Evolutionary conservation across 2,888 invertebrate species (phyloP).

Genomic region (Sphecodes monilicornis): DNA sequence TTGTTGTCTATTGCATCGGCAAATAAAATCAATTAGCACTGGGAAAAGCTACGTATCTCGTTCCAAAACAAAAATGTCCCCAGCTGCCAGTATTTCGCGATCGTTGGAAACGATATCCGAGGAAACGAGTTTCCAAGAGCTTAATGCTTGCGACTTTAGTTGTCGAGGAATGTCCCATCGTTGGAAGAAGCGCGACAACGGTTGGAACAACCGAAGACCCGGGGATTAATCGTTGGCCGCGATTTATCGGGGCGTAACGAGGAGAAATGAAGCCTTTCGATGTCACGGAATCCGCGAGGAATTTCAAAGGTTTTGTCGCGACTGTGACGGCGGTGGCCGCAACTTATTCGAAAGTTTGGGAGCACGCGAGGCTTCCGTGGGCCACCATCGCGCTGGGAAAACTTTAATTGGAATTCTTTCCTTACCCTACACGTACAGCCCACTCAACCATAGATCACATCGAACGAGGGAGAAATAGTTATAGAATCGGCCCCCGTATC

Average conservation of each 20-base stretch:
- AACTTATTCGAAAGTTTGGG: slow-evolving; percentile 54
- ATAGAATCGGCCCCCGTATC: slow-evolving; percentile 15
- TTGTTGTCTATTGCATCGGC: too few species aligned
- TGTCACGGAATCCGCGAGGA: slow-evolving; percentile 27
- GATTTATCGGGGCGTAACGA: slow-evolving; percentile 44
- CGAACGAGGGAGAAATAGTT: slow-evolving; percentile 27
- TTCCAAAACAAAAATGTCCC: neutral
- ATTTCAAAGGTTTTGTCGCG: slow-evolving; percentile 50
- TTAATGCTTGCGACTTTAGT: neutral
- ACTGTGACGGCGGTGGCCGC: neutral
- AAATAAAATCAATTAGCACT: neutral
- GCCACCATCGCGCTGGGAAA: slow-evolving; percentile 28
- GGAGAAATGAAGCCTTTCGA: slow-evolving; percentile 46
- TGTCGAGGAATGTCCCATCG: neutral
- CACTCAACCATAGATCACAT: slow-evolving; percentile 32
- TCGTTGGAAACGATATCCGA: neutral
- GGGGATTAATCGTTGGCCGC: slow-evolving; percentile 49
- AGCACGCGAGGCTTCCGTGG: slow-evolving; percentile 31
- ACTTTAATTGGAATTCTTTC: slow-evolving; percentile 71
- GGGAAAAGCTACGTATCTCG: neutral
- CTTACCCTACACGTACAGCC: slow-evolving; percentile 8
- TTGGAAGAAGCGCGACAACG: neutral
- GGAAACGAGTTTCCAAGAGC: neutral
- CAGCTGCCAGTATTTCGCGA: neutral
- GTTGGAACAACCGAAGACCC: slow-evolving; percentile 18